Conservation (phyloP, 2,888 invertebrate species). For the Dromius quadrimaculatus region DNA sequence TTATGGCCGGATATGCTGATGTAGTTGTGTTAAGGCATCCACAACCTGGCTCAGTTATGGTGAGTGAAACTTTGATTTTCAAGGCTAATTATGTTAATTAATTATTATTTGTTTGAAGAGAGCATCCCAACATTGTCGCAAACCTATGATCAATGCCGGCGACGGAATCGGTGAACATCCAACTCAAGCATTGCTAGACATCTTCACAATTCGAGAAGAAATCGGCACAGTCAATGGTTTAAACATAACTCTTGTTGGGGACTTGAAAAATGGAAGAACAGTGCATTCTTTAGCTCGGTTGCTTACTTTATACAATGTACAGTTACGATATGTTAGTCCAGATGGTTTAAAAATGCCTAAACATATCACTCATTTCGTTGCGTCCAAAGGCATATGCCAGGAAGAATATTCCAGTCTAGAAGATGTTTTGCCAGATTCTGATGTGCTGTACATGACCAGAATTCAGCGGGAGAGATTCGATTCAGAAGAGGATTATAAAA, state of each 20-base stretch:
- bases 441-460: slow-evolving; percentile 98
- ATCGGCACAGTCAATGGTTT: slow-evolving; percentile 98
- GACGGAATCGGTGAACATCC: slow-evolving; percentile 98
- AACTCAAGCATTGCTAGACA: slow-evolving; percentile 95
- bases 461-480: slow-evolving; percentile 95
- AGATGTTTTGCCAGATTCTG: slow-evolving; percentile 90
- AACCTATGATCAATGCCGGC: slow-evolving; percentile 97
- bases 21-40: slow-evolving; percentile 96
- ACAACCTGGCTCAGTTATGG: slow-evolving; percentile 88
- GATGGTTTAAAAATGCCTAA: slow-evolving; percentile 90
- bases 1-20: slow-evolving; percentile 94
- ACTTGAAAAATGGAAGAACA: slow-evolving; percentile 96
- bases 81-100: neutral
- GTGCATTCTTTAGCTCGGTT: slow-evolving; percentile 97
- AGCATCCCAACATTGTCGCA: slow-evolving; percentile 85
- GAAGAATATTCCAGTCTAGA: slow-evolving; percentile 80
- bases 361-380: slow-evolving; percentile 83
- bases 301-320: slow-evolving; percentile 93
- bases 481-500: slow-evolving; percentile 85
- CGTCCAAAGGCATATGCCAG: slow-evolving; percentile 83
- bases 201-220: slow-evolving; percentile 98
- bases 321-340: slow-evolving; percentile 92
- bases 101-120: slow-evolving; percentile 69
- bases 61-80: slow-evolving; percentile 66
- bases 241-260: slow-evolving; percentile 98